Conservation (phyloP, 2,888 invertebrate species). For the Harmothoe impar region DNA sequence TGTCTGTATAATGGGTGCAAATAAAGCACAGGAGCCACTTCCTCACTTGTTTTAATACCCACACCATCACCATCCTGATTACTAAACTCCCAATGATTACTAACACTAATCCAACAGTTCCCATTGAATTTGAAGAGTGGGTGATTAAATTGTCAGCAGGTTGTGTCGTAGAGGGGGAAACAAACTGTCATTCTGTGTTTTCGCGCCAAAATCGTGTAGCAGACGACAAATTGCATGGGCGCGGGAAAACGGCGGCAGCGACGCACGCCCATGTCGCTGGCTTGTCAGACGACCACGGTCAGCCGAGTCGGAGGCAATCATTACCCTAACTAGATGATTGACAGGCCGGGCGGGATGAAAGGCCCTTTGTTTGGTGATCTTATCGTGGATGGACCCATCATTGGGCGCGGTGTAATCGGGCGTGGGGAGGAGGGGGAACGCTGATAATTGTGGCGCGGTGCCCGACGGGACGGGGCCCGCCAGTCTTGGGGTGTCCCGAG, state of each 20-base stretch:
- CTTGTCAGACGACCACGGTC: conserved; percentile 48
- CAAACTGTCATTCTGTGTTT: neutral
- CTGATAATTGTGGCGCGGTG: conserved; percentile 40
- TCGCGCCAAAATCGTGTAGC: conserved; percentile 18
- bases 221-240: conserved; percentile 28
- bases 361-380: conserved; percentile 39
- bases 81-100: too few species aligned
- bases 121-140: neutral
- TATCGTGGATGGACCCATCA: neutral
- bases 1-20: neutral
- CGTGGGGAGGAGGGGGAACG: neutral
- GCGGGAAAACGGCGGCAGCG: neutral
- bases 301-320: conserved; percentile 54
- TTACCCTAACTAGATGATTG: conserved; percentile 60
- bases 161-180: neutral
- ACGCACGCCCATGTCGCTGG: conserved; percentile 13
- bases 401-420: conserved; percentile 39
- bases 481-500: conserved; percentile 37
- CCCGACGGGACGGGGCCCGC: conserved; percentile 25
- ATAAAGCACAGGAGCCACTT: neutral
- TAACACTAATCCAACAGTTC: neutral
- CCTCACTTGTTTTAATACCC: too few species aligned
- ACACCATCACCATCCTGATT: too few species aligned
- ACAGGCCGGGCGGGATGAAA: conserved; percentile 55
- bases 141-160: conserved; percentile 4